Conservation (phyloP, 2,113 vertebrate genomes). For the Alosa alosa region DNA sequence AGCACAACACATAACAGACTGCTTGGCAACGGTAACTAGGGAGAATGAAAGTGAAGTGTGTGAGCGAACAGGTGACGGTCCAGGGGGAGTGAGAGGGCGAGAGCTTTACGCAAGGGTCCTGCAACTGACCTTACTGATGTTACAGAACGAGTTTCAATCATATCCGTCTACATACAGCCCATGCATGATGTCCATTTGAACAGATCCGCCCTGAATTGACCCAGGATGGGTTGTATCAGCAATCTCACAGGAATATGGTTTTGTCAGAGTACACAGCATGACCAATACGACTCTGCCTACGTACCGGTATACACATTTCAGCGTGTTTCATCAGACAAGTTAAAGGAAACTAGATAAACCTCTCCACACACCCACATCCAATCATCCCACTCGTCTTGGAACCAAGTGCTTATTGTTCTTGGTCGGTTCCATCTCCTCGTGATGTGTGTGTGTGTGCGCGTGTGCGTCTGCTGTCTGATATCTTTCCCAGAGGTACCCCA, state of each 20-base stretch:
- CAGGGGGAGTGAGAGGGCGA: neutral
- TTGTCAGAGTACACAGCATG: neutral
- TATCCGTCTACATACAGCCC: neutral
- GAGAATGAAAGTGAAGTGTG: constrained; percentile 3
- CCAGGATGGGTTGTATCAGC: neutral
- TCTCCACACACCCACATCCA: neutral
- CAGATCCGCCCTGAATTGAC: neutral
- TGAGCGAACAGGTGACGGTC: neutral
- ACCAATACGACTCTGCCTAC: neutral
- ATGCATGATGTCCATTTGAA: neutral
- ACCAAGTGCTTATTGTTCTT: neutral
- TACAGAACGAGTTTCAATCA: neutral
- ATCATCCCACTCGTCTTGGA: constrained; percentile 7
- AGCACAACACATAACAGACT: neutral
- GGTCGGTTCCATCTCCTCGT: neutral
- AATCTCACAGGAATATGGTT: neutral
- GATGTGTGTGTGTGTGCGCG: neutral
- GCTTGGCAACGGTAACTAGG: neutral
- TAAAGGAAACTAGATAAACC: neutral
- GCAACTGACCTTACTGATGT: neutral
- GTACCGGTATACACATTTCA: neutral
- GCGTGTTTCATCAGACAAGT: neutral
- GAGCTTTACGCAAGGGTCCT: neutral
- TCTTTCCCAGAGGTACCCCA: constrained; percentile 36
- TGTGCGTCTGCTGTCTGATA: constrained; percentile 15